Conservation (phyloP, 1,140 invertebrate genomes). For the Asbolus verrucosus region DNA sequence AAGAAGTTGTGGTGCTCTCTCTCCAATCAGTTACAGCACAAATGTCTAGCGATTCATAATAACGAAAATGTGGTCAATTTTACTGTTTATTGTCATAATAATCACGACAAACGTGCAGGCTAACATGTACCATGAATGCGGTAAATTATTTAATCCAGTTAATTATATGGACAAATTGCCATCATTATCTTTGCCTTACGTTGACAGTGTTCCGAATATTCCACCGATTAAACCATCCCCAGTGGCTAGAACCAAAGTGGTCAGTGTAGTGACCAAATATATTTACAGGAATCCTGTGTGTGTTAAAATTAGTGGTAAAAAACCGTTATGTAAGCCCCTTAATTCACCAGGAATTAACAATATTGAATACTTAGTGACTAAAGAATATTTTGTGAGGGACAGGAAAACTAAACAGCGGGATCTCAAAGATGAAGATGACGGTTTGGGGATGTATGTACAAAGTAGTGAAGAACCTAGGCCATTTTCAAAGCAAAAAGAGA, state of each 20-base stretch:
- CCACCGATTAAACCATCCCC: constrained; percentile 57
- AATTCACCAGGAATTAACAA: constrained; percentile 45
- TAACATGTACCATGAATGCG: constrained; percentile 52
- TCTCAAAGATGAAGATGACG: constrained; percentile 6
- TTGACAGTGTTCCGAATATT: constrained; percentile 56
- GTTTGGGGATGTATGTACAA: constrained; percentile 41
- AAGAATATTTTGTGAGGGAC: constrained; percentile 58
- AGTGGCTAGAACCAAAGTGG: constrained; percentile 58
- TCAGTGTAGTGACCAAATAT: constrained; percentile 59
- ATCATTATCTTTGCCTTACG: constrained; percentile 59
- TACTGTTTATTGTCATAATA: constrained; percentile 38
- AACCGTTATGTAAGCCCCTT: constrained; percentile 51
- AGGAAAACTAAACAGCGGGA: constrained; percentile 35
- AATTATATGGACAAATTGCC: constrained; percentile 60
- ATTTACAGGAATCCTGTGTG: constrained; percentile 61
- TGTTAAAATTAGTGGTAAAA: constrained; percentile 59
- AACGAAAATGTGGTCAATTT: constrained; percentile 47
- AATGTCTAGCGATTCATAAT: constrained; percentile 30
- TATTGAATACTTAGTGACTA: constrained; percentile 58
- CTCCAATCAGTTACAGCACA: constrained; percentile 41
- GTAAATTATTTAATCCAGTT: constrained; percentile 57
- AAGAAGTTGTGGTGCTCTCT: constrained; percentile 28
- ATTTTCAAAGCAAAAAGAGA: constrained; percentile 44
- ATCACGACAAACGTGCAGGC: constrained; percentile 30
- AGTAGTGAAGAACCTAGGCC: constrained; percentile 47